phyloP scores from a whole-genome alignment of 1,140 invertebrate species.

The Drosophila jambulina region DNA sequence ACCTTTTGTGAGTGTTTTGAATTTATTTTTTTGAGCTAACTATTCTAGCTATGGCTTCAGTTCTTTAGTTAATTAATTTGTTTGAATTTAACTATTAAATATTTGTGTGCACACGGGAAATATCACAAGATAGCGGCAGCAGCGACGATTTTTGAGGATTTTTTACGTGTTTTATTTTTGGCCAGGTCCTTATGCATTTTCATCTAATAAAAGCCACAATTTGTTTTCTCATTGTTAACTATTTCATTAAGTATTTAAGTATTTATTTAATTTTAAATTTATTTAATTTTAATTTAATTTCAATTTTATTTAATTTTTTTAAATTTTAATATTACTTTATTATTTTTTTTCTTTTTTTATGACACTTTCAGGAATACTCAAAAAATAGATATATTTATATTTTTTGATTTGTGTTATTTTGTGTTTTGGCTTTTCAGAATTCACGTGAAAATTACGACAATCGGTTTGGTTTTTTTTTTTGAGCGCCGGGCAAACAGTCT shows the following conservation, averaged over 20 bases:
- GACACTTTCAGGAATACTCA: slow-evolving; percentile 28
- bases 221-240: slow-evolving; percentile 50
- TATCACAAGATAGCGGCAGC: slow-evolving; percentile 70
- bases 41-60: slow-evolving; percentile 48
- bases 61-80: slow-evolving; percentile 16
- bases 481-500: slow-evolving; percentile 74
- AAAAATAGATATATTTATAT: slow-evolving; percentile 7
- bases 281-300: no score
- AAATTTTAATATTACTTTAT: no score
- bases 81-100: slow-evolving; percentile 35
- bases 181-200: slow-evolving; percentile 84
- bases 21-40: slow-evolving; percentile 64
- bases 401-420: slow-evolving; percentile 25
- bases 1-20: slow-evolving; percentile 53
- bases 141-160: slow-evolving; percentile 55
- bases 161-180: slow-evolving; percentile 84
- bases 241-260: slow-evolving; percentile 3
- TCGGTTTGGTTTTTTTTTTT: slow-evolving; percentile 39
- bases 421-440: slow-evolving; percentile 22
- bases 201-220: slow-evolving; percentile 71
- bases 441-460: slow-evolving; percentile 21
- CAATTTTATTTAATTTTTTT: no score
- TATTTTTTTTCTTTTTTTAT: no score
- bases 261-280: no score
- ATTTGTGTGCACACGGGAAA: slow-evolving; percentile 40